These are phyloP conservation scores for Lophius piscatorius DNA, from an alignment of 2,113 vertebrate genomes.

Conservation along the genomic window DNA sequence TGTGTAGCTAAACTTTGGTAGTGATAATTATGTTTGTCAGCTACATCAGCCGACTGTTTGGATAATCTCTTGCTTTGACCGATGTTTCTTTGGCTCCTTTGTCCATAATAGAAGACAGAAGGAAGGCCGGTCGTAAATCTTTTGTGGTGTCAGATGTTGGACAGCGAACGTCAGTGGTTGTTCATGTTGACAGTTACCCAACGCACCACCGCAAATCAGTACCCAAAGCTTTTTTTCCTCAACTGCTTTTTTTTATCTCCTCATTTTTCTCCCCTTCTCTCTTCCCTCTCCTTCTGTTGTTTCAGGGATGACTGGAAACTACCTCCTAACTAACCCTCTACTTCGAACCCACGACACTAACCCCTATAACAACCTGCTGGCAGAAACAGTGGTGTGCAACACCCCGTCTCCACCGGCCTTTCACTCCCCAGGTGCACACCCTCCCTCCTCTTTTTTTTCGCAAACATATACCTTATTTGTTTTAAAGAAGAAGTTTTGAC, in stretches of 20 bases:
- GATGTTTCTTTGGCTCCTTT: slow-evolving; percentile 34
- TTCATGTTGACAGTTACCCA: slow-evolving; percentile 46
- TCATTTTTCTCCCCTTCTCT: slow-evolving; percentile 64
- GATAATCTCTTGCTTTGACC: slow-evolving; percentile 42
- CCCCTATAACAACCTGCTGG: slow-evolving; percentile 99
- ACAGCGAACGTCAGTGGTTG: slow-evolving; percentile 44
- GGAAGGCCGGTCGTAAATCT: slow-evolving; percentile 40
- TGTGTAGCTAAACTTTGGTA: slow-evolving; percentile 49
- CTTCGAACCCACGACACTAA: slow-evolving; percentile 99
- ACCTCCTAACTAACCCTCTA: slow-evolving; percentile 99
- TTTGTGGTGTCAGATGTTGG: slow-evolving; percentile 31
- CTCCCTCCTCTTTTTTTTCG: slow-evolving; percentile 73
- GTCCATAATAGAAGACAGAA: slow-evolving; percentile 41
- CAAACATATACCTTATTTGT: slow-evolving; percentile 43
- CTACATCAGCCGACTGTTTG: slow-evolving; percentile 55
- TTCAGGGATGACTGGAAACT: slow-evolving; percentile 99
- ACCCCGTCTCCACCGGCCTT: slow-evolving; percentile 97
- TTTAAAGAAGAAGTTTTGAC: slow-evolving; percentile 6
- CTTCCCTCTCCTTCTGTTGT: slow-evolving; percentile 86
- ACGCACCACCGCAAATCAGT: slow-evolving; percentile 29
- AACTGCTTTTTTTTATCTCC: slow-evolving; percentile 26
- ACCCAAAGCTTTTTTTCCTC: slow-evolving; percentile 23
- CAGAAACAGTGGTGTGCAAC: slow-evolving; percentile 99
- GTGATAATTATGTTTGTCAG: slow-evolving; percentile 66
- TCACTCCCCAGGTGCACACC: slow-evolving; percentile 98